A percentile compares a stretch with the other conserved stretches of the same genome.
Conservation (phyloP, 2,797 vertebrate genomes). For the Tokudaia muenninki region DNA sequence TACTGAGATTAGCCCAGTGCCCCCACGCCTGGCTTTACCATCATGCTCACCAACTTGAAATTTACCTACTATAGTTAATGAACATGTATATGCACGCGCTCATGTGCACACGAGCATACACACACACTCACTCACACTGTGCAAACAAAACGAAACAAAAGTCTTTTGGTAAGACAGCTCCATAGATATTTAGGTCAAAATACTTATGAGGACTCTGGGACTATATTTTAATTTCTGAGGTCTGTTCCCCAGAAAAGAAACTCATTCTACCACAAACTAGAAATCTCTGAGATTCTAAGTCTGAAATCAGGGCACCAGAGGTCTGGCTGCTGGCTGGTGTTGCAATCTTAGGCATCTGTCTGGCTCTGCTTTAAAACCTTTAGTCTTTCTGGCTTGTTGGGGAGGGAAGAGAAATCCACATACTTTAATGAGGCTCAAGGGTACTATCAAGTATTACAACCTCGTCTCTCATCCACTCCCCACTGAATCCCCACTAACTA, state of each 20-base stretch:
- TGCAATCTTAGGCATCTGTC: background rate
- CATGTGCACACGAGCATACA: background rate
- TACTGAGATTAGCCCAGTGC: background rate
- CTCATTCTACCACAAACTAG: background rate
- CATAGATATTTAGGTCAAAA: background rate
- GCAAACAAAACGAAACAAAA: background rate
- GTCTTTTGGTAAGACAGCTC: background rate
- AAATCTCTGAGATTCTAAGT: background rate
- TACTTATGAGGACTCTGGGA: background rate
- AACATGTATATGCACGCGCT: background rate
- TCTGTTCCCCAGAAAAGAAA: background rate
- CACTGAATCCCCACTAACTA: background rate
- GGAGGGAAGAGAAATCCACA: background rate
- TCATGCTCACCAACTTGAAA: background rate
- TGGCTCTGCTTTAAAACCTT: slow-evolving; percentile 9
- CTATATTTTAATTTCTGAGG: background rate
- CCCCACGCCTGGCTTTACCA: background rate
- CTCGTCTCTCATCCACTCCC: background rate
- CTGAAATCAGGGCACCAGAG: background rate
- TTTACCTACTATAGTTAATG: background rate
- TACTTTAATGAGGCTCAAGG: background rate
- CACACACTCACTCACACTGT: background rate
- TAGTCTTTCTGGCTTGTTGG: background rate
- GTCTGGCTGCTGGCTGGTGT: background rate
- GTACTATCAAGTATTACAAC: background rate